phyloP scores from a whole-genome alignment of 2,113 vertebrate species.

The Ahaetulla prasina region DNA sequence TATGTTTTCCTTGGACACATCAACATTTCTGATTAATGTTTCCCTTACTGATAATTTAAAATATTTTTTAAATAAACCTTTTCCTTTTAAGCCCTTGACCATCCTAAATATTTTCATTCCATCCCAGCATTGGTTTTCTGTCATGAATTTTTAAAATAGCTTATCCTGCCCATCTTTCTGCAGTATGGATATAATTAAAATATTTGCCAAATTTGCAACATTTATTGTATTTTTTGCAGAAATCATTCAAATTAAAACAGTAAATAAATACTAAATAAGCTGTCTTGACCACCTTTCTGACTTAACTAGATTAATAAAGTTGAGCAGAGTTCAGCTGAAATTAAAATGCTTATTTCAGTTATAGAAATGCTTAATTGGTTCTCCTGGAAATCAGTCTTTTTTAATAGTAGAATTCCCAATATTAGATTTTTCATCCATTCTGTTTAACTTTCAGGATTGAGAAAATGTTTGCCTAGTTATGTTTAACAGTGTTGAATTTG shows the following conservation, averaged over 20 bases:
- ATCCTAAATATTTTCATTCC: background rate
- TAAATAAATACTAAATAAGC: background rate
- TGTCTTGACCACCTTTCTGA: too few species aligned
- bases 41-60: background rate
- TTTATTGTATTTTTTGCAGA: background rate
- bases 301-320: too few species aligned
- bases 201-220: background rate
- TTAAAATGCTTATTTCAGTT: too few species aligned
- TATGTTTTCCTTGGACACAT: too few species aligned
- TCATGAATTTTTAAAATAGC: background rate
- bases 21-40: background rate
- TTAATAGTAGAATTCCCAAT: too few species aligned
- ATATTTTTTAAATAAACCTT: background rate
- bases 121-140: background rate
- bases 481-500: too few species aligned
- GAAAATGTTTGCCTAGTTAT: too few species aligned
- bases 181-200: background rate
- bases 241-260: background rate
- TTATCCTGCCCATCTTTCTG: background rate
- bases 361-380: too few species aligned
- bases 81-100: background rate
- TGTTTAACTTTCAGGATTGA: too few species aligned
- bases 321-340: too few species aligned
- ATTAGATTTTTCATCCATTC: too few species aligned
- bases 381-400: too few species aligned